Evolutionary conservation across 2,113 vertebrate species (phyloP), one percentile per base, ranked within the genome.

Genomic region (Struthio camelus): DNA sequence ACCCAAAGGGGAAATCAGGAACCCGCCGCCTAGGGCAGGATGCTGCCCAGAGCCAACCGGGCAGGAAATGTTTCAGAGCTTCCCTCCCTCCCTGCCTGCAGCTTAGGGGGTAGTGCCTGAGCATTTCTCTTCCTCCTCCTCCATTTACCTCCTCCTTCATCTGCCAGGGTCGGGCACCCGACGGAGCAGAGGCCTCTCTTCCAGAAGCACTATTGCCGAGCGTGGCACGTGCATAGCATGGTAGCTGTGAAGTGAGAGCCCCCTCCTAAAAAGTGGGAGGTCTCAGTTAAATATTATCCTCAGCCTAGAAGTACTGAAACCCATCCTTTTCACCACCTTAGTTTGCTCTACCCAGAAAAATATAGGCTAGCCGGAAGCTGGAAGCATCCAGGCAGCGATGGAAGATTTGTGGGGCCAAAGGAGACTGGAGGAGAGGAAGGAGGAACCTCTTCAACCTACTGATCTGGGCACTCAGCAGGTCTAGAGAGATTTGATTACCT

Each of bases 201-300:
- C 46, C 36, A 61, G 62, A 79, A 40, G 28, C 42, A 16, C n/a
- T 42, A 23, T 25, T 6, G 4, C 5, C 17, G 56, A 70, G 66
- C 0, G 0, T 17, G 23, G 44, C 44, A n/a, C 1, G 4, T 2
- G 0, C 15, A 2, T 44, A 38, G 75, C 32, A 34, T 17, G 44
- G 32, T 24, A 89, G n/a, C 15, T 0, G 0, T 30, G 54, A 6
- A 19, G 17, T 40, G 66, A 79, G 20, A 88, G 32, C 36, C 44
- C 48, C 72, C 53, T 9, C 38, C 42, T 18, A 72, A 46, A 42
- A 80, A 61, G 36, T 1, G 9, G n/a, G n/a, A 50, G 8, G 27
- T 54, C 61, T 80, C 28, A 85, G 30, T 6, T 54, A 48, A 58
- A 20, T 1, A 0, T 22, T 76, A 38, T 80, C 20, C 71, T 86